A percentile compares a stretch with the other conserved stretches of the same genome.
phyloP scores from a whole-genome alignment of 1,140 invertebrate species.

The Laodelphax striatellus region DNA sequence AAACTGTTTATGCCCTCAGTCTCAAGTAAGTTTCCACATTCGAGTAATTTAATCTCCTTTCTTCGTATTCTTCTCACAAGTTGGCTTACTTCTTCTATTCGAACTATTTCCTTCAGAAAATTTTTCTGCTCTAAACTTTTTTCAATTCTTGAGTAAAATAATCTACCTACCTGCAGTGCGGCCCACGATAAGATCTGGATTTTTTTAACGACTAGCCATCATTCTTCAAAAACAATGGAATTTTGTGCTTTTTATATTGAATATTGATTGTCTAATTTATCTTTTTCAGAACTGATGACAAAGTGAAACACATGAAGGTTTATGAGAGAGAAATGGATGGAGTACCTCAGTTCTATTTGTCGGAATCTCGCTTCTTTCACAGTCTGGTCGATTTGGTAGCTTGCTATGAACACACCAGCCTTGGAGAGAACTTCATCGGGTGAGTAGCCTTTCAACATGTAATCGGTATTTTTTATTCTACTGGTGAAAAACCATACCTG shows the following conservation, averaged over 20 bases:
- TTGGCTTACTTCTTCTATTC: too few relatives aligned
- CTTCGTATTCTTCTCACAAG: not conserved
- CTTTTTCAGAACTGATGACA: conserved; percentile 53
- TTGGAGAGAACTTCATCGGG: conserved; percentile 85
- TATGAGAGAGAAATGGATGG: conserved; percentile 47
- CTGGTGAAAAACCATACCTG: too few relatives aligned
- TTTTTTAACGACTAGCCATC: too few relatives aligned
- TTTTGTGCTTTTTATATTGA: not conserved
- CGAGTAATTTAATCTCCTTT: conserved; percentile 50
- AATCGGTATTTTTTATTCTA: too few relatives aligned
- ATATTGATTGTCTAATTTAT: not conserved
- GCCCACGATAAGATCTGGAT: too few relatives aligned
- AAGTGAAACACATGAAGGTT: conserved; percentile 88
- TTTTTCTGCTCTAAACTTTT: too few relatives aligned
- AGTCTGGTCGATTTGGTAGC: conserved; percentile 78
- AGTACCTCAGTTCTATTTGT: conserved; percentile 60
- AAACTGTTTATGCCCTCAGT: conserved; percentile 75
- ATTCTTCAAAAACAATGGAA: conserved; percentile 2
- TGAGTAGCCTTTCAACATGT: conserved; percentile 27
- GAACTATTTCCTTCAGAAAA: not conserved
- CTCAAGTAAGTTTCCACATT: conserved; percentile 88
- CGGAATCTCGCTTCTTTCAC: conserved; percentile 81
- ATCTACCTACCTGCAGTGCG: too few relatives aligned
- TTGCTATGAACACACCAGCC: conserved; percentile 78
- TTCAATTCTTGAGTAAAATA: too few relatives aligned